Conservation (phyloP, 2,888 invertebrate species). For the Stenotaenia linearis region DNA sequence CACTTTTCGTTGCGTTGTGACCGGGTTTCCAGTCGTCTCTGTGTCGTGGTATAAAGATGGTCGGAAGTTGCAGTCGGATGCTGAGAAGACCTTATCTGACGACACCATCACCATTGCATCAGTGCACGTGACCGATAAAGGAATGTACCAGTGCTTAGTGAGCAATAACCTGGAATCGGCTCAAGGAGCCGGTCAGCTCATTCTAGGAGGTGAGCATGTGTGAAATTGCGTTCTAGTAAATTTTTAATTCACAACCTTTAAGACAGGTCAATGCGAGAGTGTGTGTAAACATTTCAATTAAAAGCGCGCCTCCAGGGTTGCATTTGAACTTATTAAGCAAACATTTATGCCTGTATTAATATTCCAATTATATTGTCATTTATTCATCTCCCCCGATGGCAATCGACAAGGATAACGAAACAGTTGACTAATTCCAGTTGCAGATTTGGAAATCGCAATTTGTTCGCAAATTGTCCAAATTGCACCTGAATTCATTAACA, state of each 20-base stretch:
- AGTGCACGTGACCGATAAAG: slow-evolving; percentile 63
- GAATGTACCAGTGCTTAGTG: slow-evolving; percentile 62
- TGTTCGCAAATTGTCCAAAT: not conserved
- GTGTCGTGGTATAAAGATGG: slow-evolving; percentile 43
- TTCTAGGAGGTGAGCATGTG: slow-evolving; percentile 53
- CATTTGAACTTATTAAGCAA: slow-evolving; percentile 17
- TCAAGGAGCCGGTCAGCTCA: slow-evolving; percentile 39
- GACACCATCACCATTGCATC: slow-evolving; percentile 30
- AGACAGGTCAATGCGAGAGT: not conserved
- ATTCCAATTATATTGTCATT: slow-evolving; percentile 5
- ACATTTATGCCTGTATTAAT: not conserved
- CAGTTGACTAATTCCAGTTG: not conserved
- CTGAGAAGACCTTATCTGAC: slow-evolving; percentile 51
- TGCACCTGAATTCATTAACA: not conserved
- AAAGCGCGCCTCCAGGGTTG: not conserved
- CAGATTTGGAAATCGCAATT: not conserved
- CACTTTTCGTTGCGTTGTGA: slow-evolving; percentile 60
- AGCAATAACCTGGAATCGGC: slow-evolving; percentile 54
- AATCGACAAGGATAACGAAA: not conserved
- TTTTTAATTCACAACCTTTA: slow-evolving; percentile 14
- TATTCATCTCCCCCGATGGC: not conserved
- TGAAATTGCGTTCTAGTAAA: not conserved
- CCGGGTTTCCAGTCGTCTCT: slow-evolving; percentile 45
- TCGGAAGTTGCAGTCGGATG: slow-evolving; percentile 40
- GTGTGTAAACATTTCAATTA: slow-evolving; percentile 6